Evolutionary conservation across 1,140 invertebrate species (phyloP), one percentile per base, ranked within the genome.

Genomic region (Dendroctonus ponderosae): DNA sequence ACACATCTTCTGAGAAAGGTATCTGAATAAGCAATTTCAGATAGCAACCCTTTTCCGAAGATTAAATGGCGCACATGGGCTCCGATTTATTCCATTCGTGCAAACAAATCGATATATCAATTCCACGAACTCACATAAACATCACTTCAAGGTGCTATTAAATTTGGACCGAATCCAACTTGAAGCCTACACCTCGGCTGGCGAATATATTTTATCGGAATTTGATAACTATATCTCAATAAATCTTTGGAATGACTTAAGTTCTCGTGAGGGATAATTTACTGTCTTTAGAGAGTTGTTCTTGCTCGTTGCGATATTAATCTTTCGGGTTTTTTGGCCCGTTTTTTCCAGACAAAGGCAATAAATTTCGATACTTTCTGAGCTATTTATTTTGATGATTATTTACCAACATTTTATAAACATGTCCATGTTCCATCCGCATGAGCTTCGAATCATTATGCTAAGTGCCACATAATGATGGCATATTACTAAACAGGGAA

Each of bases 211-310:
- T 60, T 60, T 60, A 60, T 60, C 58, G 58, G 44, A 46, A 60
- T 62, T 62, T 62, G 48, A 62, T 62, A 62, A 51, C 59, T 62
- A 42, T 51, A 51, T 62, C 39, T 62, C 59, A 51, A 62, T 62
- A 62, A 62, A 62, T 62, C 59, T 51, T 40, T 37, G 7, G 26
- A 62, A 62, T 62, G 59, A 62, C 48, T 52, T 43, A 58, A 58
- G 56, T 58, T 58, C 56, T 58, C 41, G 56, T 43, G 56, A 40
- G 6, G 8, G n/a, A 44, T 43, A 58, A 58, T 58, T 58, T 58
- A 58, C 37, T 44, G 56, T 58, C 56, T 58, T n/a, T 9, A 39
- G 56, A 43, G 56, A n/a, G 56, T 58, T 58, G 56, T 58, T 58
- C 38, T 58, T 43, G 39, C 9, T 12, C n/a, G 7, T 8, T 43